Conservation (phyloP, 2,113 vertebrate genomes). For the Picathartes gymnocephalus region DNA sequence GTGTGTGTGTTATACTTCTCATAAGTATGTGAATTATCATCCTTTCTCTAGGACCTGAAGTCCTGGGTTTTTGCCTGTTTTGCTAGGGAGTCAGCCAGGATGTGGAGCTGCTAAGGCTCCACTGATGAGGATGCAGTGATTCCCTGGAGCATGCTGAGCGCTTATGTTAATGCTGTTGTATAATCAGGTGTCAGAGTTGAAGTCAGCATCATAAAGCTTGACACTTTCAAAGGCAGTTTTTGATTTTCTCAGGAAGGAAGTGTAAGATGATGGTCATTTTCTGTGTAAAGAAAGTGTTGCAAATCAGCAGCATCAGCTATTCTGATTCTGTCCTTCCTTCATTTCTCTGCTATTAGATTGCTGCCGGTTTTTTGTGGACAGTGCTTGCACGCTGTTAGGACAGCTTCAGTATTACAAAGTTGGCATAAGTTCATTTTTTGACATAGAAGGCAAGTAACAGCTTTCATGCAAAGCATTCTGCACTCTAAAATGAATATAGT, state of each 20-base stretch:
- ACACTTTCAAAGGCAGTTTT: not conserved
- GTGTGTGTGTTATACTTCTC: not conserved
- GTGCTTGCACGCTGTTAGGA: not conserved
- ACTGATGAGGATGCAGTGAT: not conserved
- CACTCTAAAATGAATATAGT: not conserved
- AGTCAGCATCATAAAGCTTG: not conserved
- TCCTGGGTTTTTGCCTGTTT: not conserved
- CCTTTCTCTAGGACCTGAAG: not conserved
- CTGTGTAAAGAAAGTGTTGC: not conserved
- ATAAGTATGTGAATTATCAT: not conserved
- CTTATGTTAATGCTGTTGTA: not conserved
- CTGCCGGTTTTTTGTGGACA: not conserved
- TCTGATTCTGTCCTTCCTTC: not conserved
- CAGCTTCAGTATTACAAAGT: slow-evolving; percentile 2
- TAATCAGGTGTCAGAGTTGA: not conserved
- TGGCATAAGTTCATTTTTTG: slow-evolving; percentile 8
- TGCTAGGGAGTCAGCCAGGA: not conserved
- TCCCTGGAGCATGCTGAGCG: not conserved
- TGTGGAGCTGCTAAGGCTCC: not conserved
- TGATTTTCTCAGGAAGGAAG: not conserved
- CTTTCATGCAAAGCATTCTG: not conserved
- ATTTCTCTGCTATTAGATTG: not conserved
- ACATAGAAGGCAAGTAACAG: not conserved
- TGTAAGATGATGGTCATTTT: not conserved
- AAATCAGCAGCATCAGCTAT: not conserved